phyloP scores from a whole-genome alignment of 92 coral and sea anemone genomes.

The Porites rus region DNA sequence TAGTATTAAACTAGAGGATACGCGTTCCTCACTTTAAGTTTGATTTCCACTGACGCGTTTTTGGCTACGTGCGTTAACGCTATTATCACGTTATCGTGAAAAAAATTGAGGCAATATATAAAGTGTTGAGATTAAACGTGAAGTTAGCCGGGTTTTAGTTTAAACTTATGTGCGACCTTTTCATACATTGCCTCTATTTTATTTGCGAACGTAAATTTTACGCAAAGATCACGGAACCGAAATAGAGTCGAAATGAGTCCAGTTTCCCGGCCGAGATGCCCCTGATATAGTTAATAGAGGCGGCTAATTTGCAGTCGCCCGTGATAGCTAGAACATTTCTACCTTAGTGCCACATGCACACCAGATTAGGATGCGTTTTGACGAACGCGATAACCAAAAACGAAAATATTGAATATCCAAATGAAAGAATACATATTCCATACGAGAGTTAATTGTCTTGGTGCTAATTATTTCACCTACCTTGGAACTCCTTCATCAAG shows the following conservation, averaged over 20 bases:
- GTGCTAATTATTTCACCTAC: constrained; percentile 1
- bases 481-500: background rate
- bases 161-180: background rate
- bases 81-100: background rate
- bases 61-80: background rate
- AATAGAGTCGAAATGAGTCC: too few species aligned
- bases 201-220: too few species aligned
- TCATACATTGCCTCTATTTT: background rate
- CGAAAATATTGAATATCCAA: background rate
- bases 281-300: too few species aligned
- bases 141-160: background rate
- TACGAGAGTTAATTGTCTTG: background rate
- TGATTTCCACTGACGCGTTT: too few species aligned
- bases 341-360: background rate
- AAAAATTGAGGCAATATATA: too few species aligned
- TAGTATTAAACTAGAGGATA: background rate
- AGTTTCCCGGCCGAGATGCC: too few species aligned
- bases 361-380: too few species aligned
- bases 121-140: too few species aligned
- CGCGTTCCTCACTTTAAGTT: background rate
- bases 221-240: too few species aligned
- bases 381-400: background rate
- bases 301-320: too few species aligned
- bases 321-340: background rate
- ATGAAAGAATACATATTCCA: background rate